Conservation (phyloP, 2,888 invertebrate genomes). For the Melipona beecheii region DNA sequence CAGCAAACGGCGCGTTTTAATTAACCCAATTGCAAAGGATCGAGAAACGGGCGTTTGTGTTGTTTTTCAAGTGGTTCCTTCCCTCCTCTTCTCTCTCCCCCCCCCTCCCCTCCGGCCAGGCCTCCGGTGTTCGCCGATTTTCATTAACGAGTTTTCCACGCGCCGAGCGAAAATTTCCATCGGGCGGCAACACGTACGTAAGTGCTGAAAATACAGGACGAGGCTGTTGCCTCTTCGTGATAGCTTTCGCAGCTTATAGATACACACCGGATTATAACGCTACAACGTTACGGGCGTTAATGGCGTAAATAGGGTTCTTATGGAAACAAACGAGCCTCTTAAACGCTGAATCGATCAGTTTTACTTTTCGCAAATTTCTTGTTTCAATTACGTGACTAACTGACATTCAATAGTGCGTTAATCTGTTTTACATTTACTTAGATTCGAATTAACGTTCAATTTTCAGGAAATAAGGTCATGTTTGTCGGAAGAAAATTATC, state of each 20-base stretch:
- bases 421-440: too few relatives aligned
- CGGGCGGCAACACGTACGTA: background rate
- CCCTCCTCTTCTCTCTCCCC: too few relatives aligned
- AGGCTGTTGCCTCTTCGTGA: too few relatives aligned
- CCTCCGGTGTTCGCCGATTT: conserved; percentile 38
- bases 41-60: background rate
- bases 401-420: too few relatives aligned
- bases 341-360: too few relatives aligned
- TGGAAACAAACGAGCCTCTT: conserved; percentile 47
- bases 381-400: too few relatives aligned
- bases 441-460: too few relatives aligned
- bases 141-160: conserved; percentile 43
- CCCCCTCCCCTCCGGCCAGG: background rate
- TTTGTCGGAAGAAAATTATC: too few relatives aligned
- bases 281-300: background rate
- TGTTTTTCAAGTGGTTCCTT: conserved; percentile 33
- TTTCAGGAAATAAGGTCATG: too few relatives aligned
- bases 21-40: conserved; percentile 42
- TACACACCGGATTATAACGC: background rate
- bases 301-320: conserved; percentile 62
- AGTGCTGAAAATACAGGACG: too few relatives aligned
- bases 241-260: too few relatives aligned
- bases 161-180: conserved; percentile 40
- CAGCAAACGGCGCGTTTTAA: conserved; percentile 42
- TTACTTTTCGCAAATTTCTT: too few relatives aligned